These are phyloP conservation scores for Brevimyrus niger DNA, from an alignment of 2,113 vertebrate genomes.

Conservation along the genomic window DNA sequence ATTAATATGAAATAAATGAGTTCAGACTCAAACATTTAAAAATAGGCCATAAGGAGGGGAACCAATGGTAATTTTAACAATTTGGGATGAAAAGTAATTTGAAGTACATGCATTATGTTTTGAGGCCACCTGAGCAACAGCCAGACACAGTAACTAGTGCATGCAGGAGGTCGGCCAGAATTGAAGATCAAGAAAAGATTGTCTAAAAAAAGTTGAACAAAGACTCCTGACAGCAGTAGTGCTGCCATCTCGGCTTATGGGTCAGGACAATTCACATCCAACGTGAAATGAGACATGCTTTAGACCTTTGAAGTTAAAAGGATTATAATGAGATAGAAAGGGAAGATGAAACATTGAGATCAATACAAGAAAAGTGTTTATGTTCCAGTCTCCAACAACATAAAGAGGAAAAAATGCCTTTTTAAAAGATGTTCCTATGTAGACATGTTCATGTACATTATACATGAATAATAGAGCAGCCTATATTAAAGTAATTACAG, in stretches of 20 bases:
- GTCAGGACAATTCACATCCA: neutral
- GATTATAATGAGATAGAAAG: neutral
- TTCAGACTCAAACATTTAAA: neutral
- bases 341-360: conserved; percentile 2
- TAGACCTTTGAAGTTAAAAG: neutral
- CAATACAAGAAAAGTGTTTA: neutral
- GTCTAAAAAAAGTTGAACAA: neutral
- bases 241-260: neutral
- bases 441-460: neutral
- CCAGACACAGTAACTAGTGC: neutral
- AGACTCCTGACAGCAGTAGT: neutral
- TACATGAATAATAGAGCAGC: neutral
- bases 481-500: neutral
- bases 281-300: neutral
- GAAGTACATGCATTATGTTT: neutral
- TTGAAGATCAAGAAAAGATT: neutral
- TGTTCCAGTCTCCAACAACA: neutral
- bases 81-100: neutral
- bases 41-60: neutral
- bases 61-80: neutral
- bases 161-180: neutral
- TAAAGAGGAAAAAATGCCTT: neutral
- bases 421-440: neutral
- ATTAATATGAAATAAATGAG: neutral
- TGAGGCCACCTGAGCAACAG: neutral